Percentiles rank a stretch among this genome's conserved stretches.
Evolutionary conservation across 2,113 vertebrate genomes (phyloP).

Genomic region (Coracopsis vasa): DNA sequence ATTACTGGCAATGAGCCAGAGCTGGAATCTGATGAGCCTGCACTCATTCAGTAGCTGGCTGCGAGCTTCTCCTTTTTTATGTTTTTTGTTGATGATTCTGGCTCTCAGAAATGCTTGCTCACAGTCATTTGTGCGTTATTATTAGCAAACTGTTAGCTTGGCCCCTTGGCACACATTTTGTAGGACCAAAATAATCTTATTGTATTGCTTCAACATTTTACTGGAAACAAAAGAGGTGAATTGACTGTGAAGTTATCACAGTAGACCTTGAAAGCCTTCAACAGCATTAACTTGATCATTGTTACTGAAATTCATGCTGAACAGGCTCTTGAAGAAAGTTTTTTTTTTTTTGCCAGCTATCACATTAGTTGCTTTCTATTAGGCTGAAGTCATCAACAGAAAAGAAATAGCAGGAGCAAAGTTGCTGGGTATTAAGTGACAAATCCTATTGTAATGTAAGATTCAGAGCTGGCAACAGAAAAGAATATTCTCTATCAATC

Average conservation of each 20-base stretch:
- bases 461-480: neutral
- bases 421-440: neutral
- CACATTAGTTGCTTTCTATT: neutral
- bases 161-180: neutral
- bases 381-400: neutral
- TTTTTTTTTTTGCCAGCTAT: neutral
- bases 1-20: conserved; percentile 34
- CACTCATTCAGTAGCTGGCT: neutral
- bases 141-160: conserved; percentile 42
- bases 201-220: conserved; percentile 3
- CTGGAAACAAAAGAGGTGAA: conserved; percentile 3
- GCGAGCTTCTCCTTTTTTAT: neutral
- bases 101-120: conserved; percentile 57
- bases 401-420: conserved; percentile 1
- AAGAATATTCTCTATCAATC: neutral
- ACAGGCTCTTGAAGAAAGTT: neutral
- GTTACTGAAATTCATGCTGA: neutral
- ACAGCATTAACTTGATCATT: neutral
- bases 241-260: neutral
- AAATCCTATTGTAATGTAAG: neutral
- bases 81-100: conserved; percentile 10
- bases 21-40: conserved; percentile 56
- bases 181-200: conserved; percentile 14
- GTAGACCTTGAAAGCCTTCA: neutral
- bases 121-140: conserved; percentile 7